Conservation (phyloP, 2,888 invertebrate genomes). For the Chymomyza procnemis region DNA sequence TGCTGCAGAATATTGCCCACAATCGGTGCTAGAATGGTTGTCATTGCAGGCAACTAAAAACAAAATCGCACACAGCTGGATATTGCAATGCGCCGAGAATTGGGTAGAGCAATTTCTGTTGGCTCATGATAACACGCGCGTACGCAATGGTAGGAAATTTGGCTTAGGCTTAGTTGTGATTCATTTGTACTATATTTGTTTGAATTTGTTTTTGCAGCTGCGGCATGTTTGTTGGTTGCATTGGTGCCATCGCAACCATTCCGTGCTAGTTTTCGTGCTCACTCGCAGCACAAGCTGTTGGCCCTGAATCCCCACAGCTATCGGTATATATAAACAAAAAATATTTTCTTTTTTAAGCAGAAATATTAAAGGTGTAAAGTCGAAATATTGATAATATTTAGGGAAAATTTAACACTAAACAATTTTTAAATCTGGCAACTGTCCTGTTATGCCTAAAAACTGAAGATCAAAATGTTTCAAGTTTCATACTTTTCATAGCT, state of each 20-base stretch:
- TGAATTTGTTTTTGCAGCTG: constrained; percentile 80
- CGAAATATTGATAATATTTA: too few relatives aligned
- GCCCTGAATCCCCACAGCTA: constrained; percentile 69
- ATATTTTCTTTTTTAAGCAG: too few relatives aligned
- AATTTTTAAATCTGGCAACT: too few relatives aligned
- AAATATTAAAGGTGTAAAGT: too few relatives aligned
- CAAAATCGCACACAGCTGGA: constrained; percentile 94
- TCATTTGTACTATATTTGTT: not conserved
- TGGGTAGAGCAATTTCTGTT: constrained; percentile 95
- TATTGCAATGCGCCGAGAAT: constrained; percentile 92
- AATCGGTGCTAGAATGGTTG: constrained; percentile 95
- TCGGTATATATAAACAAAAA: constrained; percentile 51
- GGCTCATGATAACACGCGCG: constrained; percentile 90
- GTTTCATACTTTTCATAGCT: too few relatives aligned
- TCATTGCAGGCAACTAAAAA: constrained; percentile 91
- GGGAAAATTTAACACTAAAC: too few relatives aligned
- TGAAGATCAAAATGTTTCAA: too few relatives aligned
- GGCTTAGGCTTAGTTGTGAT: not conserved
- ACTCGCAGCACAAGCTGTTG: constrained; percentile 78
- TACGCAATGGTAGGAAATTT: constrained; percentile 84
- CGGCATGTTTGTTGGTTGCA: constrained; percentile 92
- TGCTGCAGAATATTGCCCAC: constrained; percentile 92
- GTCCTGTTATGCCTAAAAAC: too few relatives aligned
- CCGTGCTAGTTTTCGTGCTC: constrained; percentile 88
- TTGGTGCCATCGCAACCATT: constrained; percentile 94